Percentiles rank a stretch among this genome's conserved stretches.
Evolutionary conservation across 2,113 vertebrate species (phyloP).

Genomic region (Macquaria ambigua): DNA sequence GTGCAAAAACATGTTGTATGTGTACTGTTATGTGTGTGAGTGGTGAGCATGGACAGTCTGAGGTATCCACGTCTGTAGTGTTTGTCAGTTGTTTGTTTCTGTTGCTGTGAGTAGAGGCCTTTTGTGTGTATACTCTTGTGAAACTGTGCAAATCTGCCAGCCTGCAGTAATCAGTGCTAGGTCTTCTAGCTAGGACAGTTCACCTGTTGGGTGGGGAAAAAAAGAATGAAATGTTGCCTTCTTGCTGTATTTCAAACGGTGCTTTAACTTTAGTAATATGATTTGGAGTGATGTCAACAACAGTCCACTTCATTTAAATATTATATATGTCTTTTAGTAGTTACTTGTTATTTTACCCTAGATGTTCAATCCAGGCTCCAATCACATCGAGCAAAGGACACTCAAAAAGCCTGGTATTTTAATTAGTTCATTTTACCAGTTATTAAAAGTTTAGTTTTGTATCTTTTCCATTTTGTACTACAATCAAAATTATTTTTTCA

Average conservation of each 20-base stretch:
- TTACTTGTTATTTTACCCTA: conserved; percentile 34
- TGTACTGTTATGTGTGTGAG: conserved; percentile 42
- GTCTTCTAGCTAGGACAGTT: conserved; percentile 49
- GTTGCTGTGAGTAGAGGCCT: conserved; percentile 39
- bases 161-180: conserved; percentile 54
- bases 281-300: conserved; percentile 33
- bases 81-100: conserved; percentile 30
- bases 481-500: conserved; percentile 78
- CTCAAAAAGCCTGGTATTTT: conserved; percentile 51
- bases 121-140: conserved; percentile 38
- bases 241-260: conserved; percentile 70
- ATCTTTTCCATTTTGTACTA: conserved; percentile 76
- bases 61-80: conserved; percentile 26
- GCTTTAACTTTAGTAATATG: conserved; percentile 74
- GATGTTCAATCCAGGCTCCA: conserved; percentile 58
- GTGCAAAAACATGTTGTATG: conserved; percentile 58
- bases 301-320: conserved; percentile 44
- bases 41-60: conserved; percentile 22
- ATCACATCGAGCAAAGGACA: conserved; percentile 54
- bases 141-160: conserved; percentile 52
- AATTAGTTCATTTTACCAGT: conserved; percentile 59
- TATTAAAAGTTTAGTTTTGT: conserved; percentile 75
- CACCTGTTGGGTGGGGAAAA: conserved; percentile 7
- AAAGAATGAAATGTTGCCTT: conserved; percentile 68
- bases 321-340: conserved; percentile 48